Evolutionary conservation across 2,797 vertebrate species (phyloP), one percentile per base, ranked within the genome.

Genomic region (Sparus aurata): DNA sequence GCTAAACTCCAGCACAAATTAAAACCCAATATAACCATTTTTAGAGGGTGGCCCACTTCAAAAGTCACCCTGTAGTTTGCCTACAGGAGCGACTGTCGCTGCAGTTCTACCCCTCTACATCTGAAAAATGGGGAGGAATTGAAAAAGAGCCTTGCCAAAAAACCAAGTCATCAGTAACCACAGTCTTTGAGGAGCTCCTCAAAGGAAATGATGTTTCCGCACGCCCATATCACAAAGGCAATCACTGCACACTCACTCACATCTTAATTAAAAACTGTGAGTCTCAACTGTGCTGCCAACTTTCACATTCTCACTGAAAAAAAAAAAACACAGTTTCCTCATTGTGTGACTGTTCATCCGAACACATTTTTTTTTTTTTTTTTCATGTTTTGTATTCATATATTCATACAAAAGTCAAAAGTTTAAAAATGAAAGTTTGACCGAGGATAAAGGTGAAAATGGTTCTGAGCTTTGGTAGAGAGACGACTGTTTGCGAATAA

Each of bases 211-310:
- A 87, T 89, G 83, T 82, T 81, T 84, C 80, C 76, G 85, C 77
- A 82, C 45, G 47, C 67, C 69, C 59, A 65, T 78, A 89, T 91
- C 88, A 85, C 85, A 83, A 88, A 88, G 82, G 67, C 85, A 89
- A 89, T 91, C 84, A 70, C 72, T 62, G 64, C 84, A 77, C 66
- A 76, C 81, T 84, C 79, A 69, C 65, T 89, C 80, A 80, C 75
- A 76, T 85, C 86, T 91, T 90, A 89, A 90, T 93, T 87, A 90
- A 86, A 91, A 91, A 71, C 46, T 52, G 53, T 76, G 58, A 66
- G 60, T 83, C 80, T 45, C 22, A 20, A 43, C 73, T 71, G 53
- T 80, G 59, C 75, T 79, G 75, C 76, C 77, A 87, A 84, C 52
- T 71, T 73, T 63, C 67, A 73, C 59, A 79, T 68, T 75, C 41